These are phyloP conservation scores for Nymphalis io DNA, from an alignment of 1,140 invertebrate species.

Conservation along the genomic window DNA sequence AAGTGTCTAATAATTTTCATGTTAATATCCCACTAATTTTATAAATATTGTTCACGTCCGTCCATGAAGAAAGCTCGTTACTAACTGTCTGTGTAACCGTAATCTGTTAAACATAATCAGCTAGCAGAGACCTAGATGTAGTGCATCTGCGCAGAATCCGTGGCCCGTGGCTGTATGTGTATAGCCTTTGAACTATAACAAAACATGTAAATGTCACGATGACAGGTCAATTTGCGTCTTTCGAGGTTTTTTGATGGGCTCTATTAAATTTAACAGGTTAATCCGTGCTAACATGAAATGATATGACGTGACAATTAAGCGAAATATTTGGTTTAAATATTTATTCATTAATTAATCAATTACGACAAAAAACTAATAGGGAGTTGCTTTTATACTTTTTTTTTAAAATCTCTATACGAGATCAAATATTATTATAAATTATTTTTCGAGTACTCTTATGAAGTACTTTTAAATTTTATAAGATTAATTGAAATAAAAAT, in stretches of 20 bases:
- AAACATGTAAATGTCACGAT: constrained; percentile 16
- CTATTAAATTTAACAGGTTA: too few relatives aligned
- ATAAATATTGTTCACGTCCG: constrained; percentile 6
- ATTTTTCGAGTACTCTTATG: too few relatives aligned
- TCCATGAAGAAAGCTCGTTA: background rate
- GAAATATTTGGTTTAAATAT: too few relatives aligned
- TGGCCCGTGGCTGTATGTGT: background rate
- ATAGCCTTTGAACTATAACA: constrained; percentile 21
- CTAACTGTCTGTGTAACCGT: constrained; percentile 10
- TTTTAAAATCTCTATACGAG: too few relatives aligned
- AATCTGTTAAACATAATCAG: background rate
- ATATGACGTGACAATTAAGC: too few relatives aligned
- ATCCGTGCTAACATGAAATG: too few relatives aligned
- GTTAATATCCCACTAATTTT: background rate
- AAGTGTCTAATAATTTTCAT: constrained; percentile 5
- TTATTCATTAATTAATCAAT: too few relatives aligned
- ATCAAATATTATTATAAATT: too few relatives aligned
- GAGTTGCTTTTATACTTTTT: too few relatives aligned
- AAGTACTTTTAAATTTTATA: too few relatives aligned
- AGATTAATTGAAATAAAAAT: too few relatives aligned
- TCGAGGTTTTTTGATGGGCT: background rate
- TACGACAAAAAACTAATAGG: too few relatives aligned
- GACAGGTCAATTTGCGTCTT: background rate
- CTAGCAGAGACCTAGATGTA: constrained; percentile 2
- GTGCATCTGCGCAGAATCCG: constrained; percentile 19